Evolutionary conservation across 2,113 vertebrate species (phyloP).

Genomic region (Sebastes schlegelii): DNA sequence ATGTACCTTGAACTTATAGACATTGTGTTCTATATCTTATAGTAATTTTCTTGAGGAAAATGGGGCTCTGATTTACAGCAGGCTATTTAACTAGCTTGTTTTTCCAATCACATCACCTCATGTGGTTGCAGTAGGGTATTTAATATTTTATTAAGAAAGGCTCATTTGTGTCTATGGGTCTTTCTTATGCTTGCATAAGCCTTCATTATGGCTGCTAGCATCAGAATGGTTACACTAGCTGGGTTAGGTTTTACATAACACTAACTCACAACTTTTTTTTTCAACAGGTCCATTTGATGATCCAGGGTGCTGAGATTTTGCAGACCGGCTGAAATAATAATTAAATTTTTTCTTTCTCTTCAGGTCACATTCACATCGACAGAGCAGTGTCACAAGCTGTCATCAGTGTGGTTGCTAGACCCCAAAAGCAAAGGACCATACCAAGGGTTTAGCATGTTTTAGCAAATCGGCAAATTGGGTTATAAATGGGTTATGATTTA

Average conservation of each 20-base stretch:
- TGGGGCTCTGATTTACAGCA: slow-evolving; percentile 1
- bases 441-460: slow-evolving; percentile 35
- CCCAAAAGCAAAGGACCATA: slow-evolving; percentile 3
- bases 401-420: not conserved
- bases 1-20: slow-evolving; percentile 18
- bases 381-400: not conserved
- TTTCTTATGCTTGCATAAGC: slow-evolving; percentile 22
- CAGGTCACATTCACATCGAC: slow-evolving; percentile 45
- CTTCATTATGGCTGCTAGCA: slow-evolving; percentile 7
- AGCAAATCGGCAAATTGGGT: not conserved
- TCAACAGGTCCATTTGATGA: slow-evolving; percentile 39
- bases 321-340: slow-evolving; percentile 35
- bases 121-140: slow-evolving; percentile 5
- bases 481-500: not conserved
- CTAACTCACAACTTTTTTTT: slow-evolving; percentile 36
- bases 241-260: not conserved
- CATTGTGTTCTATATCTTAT: slow-evolving; percentile 2
- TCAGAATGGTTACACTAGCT: not conserved
- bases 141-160: not conserved
- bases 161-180: not conserved
- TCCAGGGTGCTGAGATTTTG: not conserved
- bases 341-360: slow-evolving; percentile 17
- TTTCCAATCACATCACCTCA: slow-evolving; percentile 3
- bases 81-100: not conserved
- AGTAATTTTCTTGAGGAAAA: slow-evolving; percentile 19